Evolutionary conservation across 23 tunicate species (phyloP).

Genomic region (Botrylloides violaceus): DNA sequence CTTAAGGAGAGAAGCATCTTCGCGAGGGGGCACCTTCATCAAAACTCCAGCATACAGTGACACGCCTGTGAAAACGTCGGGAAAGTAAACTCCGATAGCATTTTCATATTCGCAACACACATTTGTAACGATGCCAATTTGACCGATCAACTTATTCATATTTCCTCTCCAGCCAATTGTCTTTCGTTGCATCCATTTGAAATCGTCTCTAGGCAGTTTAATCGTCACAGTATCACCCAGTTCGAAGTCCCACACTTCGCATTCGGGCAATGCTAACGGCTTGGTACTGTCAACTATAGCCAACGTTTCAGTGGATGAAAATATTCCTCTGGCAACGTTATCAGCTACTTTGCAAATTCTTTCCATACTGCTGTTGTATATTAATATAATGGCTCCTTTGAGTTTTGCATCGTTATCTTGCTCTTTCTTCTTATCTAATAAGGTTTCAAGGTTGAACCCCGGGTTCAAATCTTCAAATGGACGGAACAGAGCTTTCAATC

Average conservation of each 20-base stretch:
- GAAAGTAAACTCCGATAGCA: neutral
- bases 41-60: constrained; percentile 7
- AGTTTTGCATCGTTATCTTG: too few species aligned
- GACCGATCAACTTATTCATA: neutral
- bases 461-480: too few species aligned
- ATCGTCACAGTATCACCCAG: constrained; percentile 7
- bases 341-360: neutral
- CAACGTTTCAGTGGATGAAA: neutral
- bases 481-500: too few species aligned
- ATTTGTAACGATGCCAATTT: neutral
- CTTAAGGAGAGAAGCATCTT: too few species aligned
- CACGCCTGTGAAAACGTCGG: neutral
- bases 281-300: neutral
- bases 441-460: too few species aligned
- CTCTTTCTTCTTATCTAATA: too few species aligned
- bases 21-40: neutral
- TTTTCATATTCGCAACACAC: neutral
- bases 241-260: constrained; percentile 9
- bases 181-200: neutral
- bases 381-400: too few species aligned
- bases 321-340: neutral
- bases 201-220: neutral
- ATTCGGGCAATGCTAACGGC: neutral
- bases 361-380: neutral
- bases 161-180: constrained; percentile 1